These are phyloP conservation scores for Pterostichus niger DNA, from an alignment of 2,888 invertebrate genomes.

Conservation along the genomic window DNA sequence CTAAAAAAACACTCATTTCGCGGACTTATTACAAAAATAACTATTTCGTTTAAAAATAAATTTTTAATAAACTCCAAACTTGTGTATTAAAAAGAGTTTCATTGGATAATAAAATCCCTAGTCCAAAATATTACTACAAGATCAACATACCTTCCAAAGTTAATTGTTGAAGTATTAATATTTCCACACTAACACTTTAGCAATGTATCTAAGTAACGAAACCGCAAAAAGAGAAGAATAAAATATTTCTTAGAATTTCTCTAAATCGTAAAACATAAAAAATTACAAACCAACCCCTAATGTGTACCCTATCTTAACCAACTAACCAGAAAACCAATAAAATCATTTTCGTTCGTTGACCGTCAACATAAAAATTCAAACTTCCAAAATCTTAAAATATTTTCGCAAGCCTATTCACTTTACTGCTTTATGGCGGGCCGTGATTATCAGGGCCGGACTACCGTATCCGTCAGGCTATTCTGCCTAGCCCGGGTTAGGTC, in stretches of 20 bases:
- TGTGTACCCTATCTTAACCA: not conserved
- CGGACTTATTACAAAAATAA: too few relatives aligned
- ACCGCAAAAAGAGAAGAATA: not conserved
- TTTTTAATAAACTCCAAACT: too few relatives aligned
- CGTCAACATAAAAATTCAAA: not conserved
- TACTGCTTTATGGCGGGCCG: constrained; percentile 13
- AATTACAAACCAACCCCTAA: not conserved
- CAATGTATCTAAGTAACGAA: too few relatives aligned
- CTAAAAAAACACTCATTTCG: too few relatives aligned
- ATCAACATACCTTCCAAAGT: too few relatives aligned
- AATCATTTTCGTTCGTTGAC: constrained; percentile 46
- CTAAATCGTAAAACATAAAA: not conserved
- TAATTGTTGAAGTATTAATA: too few relatives aligned
- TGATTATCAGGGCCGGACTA: constrained; percentile 47
- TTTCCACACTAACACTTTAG: too few relatives aligned
- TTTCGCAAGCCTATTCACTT: not conserved
- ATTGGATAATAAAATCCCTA: too few relatives aligned
- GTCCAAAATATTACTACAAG: too few relatives aligned
- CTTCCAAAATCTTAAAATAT: constrained; percentile 25
- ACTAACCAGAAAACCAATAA: not conserved
- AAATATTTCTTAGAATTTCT: not conserved
- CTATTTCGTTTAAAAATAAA: too few relatives aligned
- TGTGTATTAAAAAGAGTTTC: too few relatives aligned
- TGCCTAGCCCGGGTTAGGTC: not conserved
- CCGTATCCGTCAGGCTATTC: constrained; percentile 44